Evolutionary conservation across 2,113 vertebrate species (phyloP).

Genomic region (Sisor rabdophorus): DNA sequence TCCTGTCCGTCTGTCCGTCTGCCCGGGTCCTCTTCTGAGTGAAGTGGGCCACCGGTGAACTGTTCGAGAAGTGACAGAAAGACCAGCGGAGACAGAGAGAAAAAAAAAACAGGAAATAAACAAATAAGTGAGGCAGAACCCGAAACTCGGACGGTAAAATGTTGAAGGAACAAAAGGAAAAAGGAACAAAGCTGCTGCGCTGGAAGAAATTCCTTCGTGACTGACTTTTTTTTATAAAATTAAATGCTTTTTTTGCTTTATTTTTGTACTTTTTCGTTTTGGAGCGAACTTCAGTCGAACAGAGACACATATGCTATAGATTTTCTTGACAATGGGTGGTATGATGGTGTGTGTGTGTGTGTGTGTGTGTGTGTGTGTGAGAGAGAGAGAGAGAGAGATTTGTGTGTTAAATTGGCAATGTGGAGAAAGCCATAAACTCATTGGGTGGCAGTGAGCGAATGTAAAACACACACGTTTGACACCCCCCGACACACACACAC

Average conservation of each 20-base stretch:
- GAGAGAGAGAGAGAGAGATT: neutral
- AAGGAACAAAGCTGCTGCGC: conserved; percentile 17
- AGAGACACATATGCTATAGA: conserved; percentile 13
- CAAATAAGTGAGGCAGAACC: neutral
- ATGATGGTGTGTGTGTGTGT: conserved; percentile 2
- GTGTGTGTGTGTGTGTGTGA: conserved; percentile 7
- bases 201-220: neutral
- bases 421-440: conserved; percentile 38
- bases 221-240: neutral
- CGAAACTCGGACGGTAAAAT: neutral
- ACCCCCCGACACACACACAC: conserved; percentile 12
- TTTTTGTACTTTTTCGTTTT: conserved; percentile 26
- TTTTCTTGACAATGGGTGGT: conserved; percentile 18
- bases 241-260: neutral
- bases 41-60: conserved; percentile 56
- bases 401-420: conserved; percentile 24
- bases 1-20: conserved; percentile 14
- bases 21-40: neutral
- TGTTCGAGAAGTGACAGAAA: conserved; percentile 46
- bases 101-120: conserved; percentile 1
- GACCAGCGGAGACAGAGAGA: conserved; percentile 7
- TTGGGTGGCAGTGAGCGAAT: conserved; percentile 38
- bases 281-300: conserved; percentile 12
- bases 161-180: conserved; percentile 39
- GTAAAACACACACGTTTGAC: conserved; percentile 29